phyloP scores from a whole-genome alignment of 2,113 vertebrate species.

The Dicaeum eximium region DNA sequence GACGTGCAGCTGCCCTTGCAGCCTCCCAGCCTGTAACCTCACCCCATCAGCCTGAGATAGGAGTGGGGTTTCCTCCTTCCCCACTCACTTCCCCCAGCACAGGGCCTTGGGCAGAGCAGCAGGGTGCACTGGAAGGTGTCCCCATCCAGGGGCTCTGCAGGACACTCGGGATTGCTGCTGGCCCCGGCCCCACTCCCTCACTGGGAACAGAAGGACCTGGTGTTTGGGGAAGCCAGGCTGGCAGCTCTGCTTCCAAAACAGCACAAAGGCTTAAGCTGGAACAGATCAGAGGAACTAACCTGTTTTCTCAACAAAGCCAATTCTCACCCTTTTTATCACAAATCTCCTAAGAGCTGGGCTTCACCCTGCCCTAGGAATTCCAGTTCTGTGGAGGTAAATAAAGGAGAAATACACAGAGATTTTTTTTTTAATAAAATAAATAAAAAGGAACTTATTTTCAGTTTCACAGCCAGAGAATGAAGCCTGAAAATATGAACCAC shows the following conservation, averaged over 20 bases:
- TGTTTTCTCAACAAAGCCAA: background rate
- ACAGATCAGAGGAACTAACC: background rate
- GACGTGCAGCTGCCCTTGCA: background rate
- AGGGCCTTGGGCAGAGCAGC: background rate
- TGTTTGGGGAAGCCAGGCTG: background rate
- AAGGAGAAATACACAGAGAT: background rate
- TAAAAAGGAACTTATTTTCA: background rate
- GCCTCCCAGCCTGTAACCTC: background rate
- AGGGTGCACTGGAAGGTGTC: background rate
- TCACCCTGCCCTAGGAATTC: background rate
- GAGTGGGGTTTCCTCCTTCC: background rate
- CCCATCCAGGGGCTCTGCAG: background rate
- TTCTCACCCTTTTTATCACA: background rate
- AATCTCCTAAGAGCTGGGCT: background rate
- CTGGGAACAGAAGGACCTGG: background rate
- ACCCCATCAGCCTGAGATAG: background rate
- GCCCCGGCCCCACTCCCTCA: fast-evolving
- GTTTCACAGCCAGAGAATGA: background rate
- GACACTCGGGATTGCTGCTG: background rate
- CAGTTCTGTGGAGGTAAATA: background rate
- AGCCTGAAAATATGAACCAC: background rate
- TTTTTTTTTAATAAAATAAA: background rate
- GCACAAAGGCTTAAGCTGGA: background rate
- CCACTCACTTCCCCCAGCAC: fast-evolving
- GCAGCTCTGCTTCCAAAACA: background rate